These are phyloP conservation scores for Ganaspis brasiliensis DNA, from an alignment of 2,888 invertebrate genomes.

Conservation along the genomic window DNA sequence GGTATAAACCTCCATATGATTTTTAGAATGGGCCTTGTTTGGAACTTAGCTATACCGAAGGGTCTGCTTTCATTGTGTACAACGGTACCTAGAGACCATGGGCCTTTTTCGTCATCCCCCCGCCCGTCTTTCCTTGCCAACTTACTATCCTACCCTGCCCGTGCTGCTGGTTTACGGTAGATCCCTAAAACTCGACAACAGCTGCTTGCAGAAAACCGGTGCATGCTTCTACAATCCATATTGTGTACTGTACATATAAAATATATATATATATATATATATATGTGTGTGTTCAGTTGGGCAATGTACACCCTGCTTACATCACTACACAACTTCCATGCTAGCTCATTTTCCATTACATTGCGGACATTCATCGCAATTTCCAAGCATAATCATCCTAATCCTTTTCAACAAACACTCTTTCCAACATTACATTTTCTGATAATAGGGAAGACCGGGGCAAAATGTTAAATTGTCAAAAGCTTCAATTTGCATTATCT, in stretches of 20 bases:
- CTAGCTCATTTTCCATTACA: no score
- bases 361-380: no score
- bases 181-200: constrained; percentile 69
- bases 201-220: constrained; percentile 76
- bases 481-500: no score
- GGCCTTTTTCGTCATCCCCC: constrained; percentile 41
- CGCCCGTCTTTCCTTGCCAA: constrained; percentile 51
- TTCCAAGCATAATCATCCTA: no score
- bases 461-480: no score
- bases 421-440: no score
- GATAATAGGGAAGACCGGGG: no score
- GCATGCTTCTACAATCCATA: constrained; percentile 74
- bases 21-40: constrained; percentile 36
- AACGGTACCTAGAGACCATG: constrained; percentile 41
- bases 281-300: no score
- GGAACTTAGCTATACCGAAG: constrained; percentile 12
- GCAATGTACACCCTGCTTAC: no score
- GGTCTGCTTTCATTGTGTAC: constrained; percentile 40
- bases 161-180: constrained; percentile 40
- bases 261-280: constrained; percentile 49
- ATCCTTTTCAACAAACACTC: no score
- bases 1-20: constrained; percentile 22
- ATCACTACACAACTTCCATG: no score
- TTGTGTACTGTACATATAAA: constrained; percentile 61
- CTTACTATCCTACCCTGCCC: constrained; percentile 28